These are phyloP conservation scores for Neofelis nebulosa DNA, from an alignment of 2,113 vertebrate species.

Conservation along the genomic window DNA sequence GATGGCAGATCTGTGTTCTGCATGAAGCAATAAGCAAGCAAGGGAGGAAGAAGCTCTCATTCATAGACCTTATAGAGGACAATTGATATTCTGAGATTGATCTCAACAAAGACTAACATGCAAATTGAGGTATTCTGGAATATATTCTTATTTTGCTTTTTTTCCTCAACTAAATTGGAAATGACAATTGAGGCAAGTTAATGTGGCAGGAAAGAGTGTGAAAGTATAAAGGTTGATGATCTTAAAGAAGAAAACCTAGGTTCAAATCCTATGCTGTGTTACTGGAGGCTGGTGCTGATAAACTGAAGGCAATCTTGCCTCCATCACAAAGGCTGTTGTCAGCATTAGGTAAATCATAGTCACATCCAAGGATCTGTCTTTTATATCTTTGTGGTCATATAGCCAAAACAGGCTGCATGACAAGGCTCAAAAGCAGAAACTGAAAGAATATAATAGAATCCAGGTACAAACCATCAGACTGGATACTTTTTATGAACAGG, in stretches of 20 bases:
- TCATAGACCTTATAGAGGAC: background rate
- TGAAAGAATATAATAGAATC: background rate
- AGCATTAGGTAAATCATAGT: background rate
- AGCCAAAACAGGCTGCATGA: background rate
- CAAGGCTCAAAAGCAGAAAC: background rate
- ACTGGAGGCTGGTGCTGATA: background rate
- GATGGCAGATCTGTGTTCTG: background rate
- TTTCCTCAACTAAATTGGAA: constrained; percentile 5
- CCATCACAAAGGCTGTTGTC: background rate
- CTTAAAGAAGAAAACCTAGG: background rate
- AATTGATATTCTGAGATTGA: background rate
- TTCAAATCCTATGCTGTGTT: background rate
- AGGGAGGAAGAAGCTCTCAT: background rate
- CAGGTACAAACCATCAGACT: background rate
- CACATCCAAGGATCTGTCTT: background rate
- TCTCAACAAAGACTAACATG: background rate
- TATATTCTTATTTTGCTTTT: background rate
- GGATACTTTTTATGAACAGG: background rate
- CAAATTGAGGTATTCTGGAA: background rate
- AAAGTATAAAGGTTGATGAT: background rate
- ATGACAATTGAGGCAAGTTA: background rate
- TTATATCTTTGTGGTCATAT: background rate
- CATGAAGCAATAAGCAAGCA: background rate
- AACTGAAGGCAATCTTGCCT: background rate
- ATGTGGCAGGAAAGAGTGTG: background rate